phyloP scores from a whole-genome alignment of 2,888 invertebrate species.

The Spodoptera littoralis region DNA sequence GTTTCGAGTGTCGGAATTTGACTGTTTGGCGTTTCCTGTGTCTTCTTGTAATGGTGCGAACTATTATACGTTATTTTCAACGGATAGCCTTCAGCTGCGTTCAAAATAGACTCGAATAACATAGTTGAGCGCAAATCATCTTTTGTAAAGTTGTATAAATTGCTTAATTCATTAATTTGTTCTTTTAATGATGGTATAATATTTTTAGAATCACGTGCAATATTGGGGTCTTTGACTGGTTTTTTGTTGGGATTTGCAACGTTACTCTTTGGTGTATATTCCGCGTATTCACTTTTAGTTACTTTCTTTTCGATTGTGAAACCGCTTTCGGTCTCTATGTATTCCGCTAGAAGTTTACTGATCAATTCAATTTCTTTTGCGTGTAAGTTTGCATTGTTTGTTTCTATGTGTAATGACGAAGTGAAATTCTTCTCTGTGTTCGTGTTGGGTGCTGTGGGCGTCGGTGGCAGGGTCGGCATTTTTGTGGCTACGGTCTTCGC shows the following conservation, averaged over 20 bases:
- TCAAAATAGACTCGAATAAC: constrained; percentile 4
- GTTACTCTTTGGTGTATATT: constrained; percentile 45
- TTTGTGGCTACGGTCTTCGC: constrained; percentile 13
- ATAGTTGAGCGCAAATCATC: background rate
- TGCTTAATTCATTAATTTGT: constrained; percentile 3
- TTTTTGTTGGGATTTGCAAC: constrained; percentile 35
- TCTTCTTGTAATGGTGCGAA: constrained; percentile 1
- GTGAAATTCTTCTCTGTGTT: background rate
- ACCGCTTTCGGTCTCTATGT: constrained; percentile 49
- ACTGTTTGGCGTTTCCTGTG: constrained; percentile 11
- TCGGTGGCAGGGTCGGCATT: background rate
- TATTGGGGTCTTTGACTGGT: background rate
- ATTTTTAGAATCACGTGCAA: background rate
- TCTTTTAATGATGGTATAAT: background rate
- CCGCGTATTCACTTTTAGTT: constrained; percentile 26
- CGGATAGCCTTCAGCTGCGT: constrained; percentile 5
- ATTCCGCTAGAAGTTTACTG: constrained; percentile 59
- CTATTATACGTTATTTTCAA: constrained; percentile 1
- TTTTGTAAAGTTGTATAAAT: constrained; percentile 7
- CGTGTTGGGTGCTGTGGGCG: constrained; percentile 4
- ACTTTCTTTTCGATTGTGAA: constrained; percentile 36
- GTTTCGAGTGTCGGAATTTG: background rate
- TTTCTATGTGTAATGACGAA: too few species aligned
- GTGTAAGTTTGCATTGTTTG: constrained; percentile 16
- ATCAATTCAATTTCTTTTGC: constrained; percentile 58